phyloP scores from a whole-genome alignment of 2,113 vertebrate species.

The Bos indicus region DNA sequence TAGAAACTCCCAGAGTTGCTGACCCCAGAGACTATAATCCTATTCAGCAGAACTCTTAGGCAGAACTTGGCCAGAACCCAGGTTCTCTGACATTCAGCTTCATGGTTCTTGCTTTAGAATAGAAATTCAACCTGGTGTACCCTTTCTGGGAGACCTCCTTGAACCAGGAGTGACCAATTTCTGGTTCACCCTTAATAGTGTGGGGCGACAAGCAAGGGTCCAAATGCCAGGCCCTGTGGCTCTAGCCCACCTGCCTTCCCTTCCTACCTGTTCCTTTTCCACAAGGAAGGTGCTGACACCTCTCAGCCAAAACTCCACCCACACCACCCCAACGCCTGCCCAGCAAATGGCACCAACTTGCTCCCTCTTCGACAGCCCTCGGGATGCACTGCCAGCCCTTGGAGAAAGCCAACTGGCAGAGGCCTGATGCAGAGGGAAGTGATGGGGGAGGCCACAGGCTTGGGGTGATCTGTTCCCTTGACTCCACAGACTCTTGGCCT shows the following conservation, averaged over 20 bases:
- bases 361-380: rapidly evolving
- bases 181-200: background rate
- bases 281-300: background rate
- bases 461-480: background rate
- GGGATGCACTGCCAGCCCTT: too few relatives aligned
- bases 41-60: background rate
- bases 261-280: background rate
- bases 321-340: background rate
- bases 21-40: background rate
- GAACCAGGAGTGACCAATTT: too few relatives aligned
- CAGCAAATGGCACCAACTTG: background rate
- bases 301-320: background rate
- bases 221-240: background rate
- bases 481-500: background rate
- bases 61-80: background rate
- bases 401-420: background rate
- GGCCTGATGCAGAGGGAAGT: background rate
- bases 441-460: background rate
- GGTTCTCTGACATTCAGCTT: background rate
- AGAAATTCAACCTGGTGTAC: background rate
- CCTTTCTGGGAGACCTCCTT: background rate
- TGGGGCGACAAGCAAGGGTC: background rate
- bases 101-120: background rate
- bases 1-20: background rate
- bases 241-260: background rate